Conservation (phyloP, 2,113 vertebrate species). For the Mystacornis crossleyi region DNA sequence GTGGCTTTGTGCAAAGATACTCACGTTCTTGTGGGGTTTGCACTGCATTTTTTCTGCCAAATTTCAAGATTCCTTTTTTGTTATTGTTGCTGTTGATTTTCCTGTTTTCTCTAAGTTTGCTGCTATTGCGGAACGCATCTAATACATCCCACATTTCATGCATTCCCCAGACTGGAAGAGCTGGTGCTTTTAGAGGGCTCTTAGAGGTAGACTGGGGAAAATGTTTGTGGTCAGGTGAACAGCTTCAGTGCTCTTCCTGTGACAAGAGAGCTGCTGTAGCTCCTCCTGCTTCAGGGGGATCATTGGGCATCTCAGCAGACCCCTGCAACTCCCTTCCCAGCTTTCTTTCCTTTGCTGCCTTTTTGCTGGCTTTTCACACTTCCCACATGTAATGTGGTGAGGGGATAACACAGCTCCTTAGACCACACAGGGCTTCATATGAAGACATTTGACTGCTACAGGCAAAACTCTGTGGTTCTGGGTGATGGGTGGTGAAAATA, state of each 20-base stretch:
- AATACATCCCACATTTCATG: neutral
- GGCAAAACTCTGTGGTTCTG: neutral
- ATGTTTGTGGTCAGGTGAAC: neutral
- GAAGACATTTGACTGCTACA: neutral
- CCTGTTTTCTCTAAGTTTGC: neutral
- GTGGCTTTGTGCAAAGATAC: neutral
- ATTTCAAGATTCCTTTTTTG: neutral
- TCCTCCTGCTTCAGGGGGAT: neutral
- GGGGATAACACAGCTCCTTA: neutral
- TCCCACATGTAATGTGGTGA: fast-evolving
- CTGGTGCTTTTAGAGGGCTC: neutral
- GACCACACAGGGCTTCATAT: fast-evolving
- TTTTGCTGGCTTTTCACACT: neutral
- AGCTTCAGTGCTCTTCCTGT: neutral
- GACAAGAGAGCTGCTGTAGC: neutral
- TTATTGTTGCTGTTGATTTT: neutral
- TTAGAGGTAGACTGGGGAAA: neutral
- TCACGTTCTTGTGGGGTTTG: neutral
- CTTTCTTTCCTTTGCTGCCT: neutral
- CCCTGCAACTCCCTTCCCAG: neutral
- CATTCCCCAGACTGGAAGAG: neutral
- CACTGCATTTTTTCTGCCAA: neutral
- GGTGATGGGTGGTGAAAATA: fast-evolving
- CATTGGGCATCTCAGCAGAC: neutral
- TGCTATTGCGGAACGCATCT: neutral